Evolutionary conservation across 2,888 invertebrate genomes (phyloP), one percentile per base, ranked within the genome.

Genomic region (Tachina grossa): DNA sequence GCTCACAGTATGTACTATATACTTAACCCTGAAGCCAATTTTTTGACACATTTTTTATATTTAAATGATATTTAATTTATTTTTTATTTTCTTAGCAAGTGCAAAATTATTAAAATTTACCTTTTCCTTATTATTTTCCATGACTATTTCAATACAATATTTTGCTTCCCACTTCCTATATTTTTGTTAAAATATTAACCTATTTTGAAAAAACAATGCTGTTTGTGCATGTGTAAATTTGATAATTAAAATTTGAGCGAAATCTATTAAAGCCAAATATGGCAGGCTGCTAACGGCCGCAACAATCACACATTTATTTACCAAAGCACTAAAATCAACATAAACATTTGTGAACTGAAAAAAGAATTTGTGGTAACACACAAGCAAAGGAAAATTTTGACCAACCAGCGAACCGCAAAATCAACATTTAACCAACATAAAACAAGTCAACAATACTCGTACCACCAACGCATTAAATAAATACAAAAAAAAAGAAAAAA

Each of bases 391-490:
- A 80, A 66, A 41, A 31, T 9, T 59, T 49, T 55, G 63, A 47
- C 79, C 65, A 78, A 63, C 57, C 74, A 69, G 49, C 63, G 19
- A 72, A 77, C 83, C 74, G 66, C 74, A 66, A 66, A 66, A 41
- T 43, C 22, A 57, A 51, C 65, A 72, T 66, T 72, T 72, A 72
- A 43, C 16, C 19, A 69, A 68, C 39, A 57, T 31, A 66, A 59
- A 75, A 68, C 49, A 45, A 68, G 41, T 31, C 53, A 53, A 69
- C 22, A 74, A 53, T 53, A n/a, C n/a, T n/a, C n/a, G n/a, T n/a
- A 59, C 69, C 84, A 79, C 81, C 84, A 79, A 84, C 84, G 84
- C 84, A 14, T 79, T 71, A 51, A 63, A 45, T 71, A 31, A 31
- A 31, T 57, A 9, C n/a, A n/a, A n/a, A n/a, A 9, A 19, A 11